Conservation (phyloP, 2,888 invertebrate genomes). For the Acanthacorydalis orientalis region DNA sequence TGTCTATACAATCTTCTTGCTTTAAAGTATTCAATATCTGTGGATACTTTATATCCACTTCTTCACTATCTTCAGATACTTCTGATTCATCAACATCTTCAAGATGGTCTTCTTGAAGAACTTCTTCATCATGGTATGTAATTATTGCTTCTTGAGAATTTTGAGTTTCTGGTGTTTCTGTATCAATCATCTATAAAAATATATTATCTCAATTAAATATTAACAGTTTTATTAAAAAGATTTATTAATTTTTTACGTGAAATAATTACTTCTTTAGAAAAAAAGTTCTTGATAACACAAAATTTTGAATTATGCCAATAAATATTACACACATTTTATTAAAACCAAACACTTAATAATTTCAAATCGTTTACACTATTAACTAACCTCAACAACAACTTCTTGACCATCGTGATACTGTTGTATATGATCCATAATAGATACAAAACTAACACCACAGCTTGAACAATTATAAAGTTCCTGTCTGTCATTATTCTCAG, state of each 20-base stretch:
- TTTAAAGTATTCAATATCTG: conserved; percentile 26
- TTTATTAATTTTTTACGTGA: not conserved
- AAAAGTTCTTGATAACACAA: not conserved
- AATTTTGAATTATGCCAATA: not conserved
- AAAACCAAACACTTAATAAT: not conserved
- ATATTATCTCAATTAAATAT: not conserved
- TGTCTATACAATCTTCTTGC: conserved; percentile 31
- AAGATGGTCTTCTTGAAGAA: conserved; percentile 6
- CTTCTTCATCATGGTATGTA: conserved; percentile 3
- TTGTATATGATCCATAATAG: conserved; percentile 46
- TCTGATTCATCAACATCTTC: conserved; percentile 7
- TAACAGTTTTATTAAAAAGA: not conserved
- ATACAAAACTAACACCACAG: conserved; percentile 44
- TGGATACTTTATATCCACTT: conserved; percentile 18
- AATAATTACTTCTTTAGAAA: not conserved
- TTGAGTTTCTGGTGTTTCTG: not conserved
- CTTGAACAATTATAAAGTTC: conserved; percentile 45
- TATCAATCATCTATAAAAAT: conserved; percentile 7
- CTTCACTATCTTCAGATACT: conserved; percentile 8
- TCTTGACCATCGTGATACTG: conserved; percentile 49
- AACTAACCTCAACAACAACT: conserved; percentile 41
- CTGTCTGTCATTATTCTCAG: conserved; percentile 16
- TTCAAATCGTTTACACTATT: not conserved
- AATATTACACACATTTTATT: not conserved
- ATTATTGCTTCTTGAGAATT: conserved; percentile 5